Conservation (phyloP, 2,113 vertebrate species). For the Pygoscelis antarcticus region DNA sequence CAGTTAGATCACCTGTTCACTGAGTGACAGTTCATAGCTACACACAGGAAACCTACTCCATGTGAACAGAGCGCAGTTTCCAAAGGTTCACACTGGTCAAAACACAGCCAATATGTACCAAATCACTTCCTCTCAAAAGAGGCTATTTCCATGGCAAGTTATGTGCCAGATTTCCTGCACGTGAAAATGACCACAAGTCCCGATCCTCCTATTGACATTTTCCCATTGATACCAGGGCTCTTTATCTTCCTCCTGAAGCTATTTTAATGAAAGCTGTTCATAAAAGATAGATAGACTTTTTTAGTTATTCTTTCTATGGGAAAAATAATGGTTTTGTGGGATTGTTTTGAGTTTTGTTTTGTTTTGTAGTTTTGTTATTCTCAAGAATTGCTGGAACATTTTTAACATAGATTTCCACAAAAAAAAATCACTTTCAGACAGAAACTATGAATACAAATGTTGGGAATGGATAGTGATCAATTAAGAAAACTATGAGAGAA, state of each 20-base stretch:
- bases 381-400: conserved; percentile 8
- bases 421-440: neutral
- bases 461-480: neutral
- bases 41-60: neutral
- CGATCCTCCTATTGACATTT: neutral
- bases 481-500: neutral
- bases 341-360: neutral
- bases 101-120: neutral
- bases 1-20: neutral
- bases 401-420: neutral
- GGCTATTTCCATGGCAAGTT: neutral
- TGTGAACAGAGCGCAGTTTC: neutral
- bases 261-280: neutral
- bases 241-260: neutral
- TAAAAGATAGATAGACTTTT: neutral
- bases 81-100: neutral
- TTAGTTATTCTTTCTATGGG: neutral
- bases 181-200: neutral
- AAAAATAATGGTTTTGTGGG: neutral
- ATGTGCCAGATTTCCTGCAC: neutral
- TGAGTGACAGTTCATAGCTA: neutral
- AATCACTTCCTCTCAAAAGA: neutral
- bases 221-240: neutral
- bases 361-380: neutral
- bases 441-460: neutral